Percentiles rank a stretch among this genome's conserved stretches.
These are phyloP conservation scores for Trichonephila inaurata DNA, from an alignment of 1,140 invertebrate genomes.

Conservation along the genomic window DNA sequence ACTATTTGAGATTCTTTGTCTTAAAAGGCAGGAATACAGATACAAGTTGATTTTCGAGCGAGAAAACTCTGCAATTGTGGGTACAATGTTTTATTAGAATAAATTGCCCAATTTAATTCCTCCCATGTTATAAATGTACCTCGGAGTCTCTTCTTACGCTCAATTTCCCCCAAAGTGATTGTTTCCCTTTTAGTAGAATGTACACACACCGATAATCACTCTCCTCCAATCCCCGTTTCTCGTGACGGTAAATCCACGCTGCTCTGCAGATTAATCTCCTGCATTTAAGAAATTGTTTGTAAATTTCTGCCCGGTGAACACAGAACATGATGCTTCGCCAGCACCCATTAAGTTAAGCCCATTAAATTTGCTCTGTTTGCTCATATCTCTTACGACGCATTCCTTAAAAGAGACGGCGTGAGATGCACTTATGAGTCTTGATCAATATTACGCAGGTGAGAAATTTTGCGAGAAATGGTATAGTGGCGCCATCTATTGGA, in stretches of 20 bases:
- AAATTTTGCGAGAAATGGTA: too few relatives aligned
- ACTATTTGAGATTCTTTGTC: too few relatives aligned
- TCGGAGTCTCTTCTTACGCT: background rate
- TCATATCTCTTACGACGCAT: constrained; percentile 45
- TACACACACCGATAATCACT: constrained; percentile 20
- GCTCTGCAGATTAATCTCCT: constrained; percentile 41
- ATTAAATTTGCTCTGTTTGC: constrained; percentile 61
- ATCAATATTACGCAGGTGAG: constrained; percentile 3
- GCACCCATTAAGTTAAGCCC: constrained; percentile 49
- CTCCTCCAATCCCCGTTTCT: background rate
- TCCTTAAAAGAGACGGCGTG: background rate
- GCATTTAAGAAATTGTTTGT: constrained; percentile 49
- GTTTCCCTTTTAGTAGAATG: background rate
- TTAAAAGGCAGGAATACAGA: too few relatives aligned
- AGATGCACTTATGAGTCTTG: background rate
- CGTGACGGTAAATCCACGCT: background rate
- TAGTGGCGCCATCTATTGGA: too few relatives aligned
- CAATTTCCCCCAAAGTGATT: background rate
- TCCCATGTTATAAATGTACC: background rate
- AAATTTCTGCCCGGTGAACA: constrained; percentile 37
- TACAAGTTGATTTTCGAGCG: too few relatives aligned
- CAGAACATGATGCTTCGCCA: constrained; percentile 19
- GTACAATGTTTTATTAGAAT: background rate
- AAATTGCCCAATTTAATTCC: constrained; percentile 3
- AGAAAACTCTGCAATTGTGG: too few relatives aligned